Base-by-base conservation (phyloP, 2,888 invertebrate genomes). In the Andricus quercusramuli region DNA sequence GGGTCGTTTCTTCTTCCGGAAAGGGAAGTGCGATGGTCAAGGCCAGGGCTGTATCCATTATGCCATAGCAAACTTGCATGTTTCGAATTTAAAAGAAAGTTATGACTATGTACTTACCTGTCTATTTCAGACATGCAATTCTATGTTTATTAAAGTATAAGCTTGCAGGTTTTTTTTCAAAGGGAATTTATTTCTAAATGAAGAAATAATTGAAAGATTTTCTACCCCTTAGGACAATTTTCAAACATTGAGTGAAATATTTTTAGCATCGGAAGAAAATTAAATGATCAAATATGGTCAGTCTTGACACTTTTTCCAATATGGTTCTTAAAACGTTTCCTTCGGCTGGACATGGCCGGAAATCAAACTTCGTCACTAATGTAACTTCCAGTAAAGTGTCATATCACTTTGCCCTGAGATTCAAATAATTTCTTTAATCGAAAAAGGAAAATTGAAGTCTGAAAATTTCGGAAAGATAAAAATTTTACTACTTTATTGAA, bases 341-440 rank as follows among this genome's bases (percentile, higher is more conserved):
- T 70, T 32, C 6, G 20, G n/a, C 11, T 32, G 13, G 11, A 56
- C 29, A 15, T 51, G 29, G 2, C 32, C 51, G 56, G 70, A 56
- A 74, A 74, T 56, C 11, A 74, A 74, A 74, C 70, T n/a, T 20
- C 56, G 11, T 29, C 51, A 29, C 29, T 29, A 32, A 70, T 56
- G 51, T 20, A 32, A 70, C 0, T 70, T 51, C 9, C 9, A 56
- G 32, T 29, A 51, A n/a, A 56, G 47, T 32, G 47, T n/a, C 47
- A 25, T 29, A 9, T 51, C 70, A 25, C 51, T 56, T 70, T 25
- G 0, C 51, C 20, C 8, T 5, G 20, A 51, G 20, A 20, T 56
- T 20, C 56, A n/a, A 32, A 37, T 32, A 1, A 65, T 20, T 25
- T 65, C 32, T 65, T 32, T 11, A 65, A 32, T 32, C 2, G 20